Base-by-base conservation (phyloP, 2,888 invertebrate species). In the Orthosia gracilis region DNA sequence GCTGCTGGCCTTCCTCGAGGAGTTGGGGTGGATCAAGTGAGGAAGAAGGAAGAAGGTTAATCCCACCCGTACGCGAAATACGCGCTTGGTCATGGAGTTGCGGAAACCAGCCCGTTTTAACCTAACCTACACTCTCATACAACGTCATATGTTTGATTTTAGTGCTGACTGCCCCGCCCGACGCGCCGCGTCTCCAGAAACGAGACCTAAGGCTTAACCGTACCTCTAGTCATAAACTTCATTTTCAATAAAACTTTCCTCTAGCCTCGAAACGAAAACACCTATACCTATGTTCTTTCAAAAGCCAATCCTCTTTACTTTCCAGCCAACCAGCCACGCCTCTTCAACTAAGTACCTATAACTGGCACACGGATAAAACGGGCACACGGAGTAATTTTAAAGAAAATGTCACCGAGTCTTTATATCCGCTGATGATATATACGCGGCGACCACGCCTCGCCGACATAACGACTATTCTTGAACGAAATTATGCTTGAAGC, bases 401-500 rank as follows among this genome's bases (percentile, higher is more conserved):
- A 68, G 66, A 78, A 80, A 84, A 78, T 75, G 86, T 87, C 85
- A 63, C 77, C 40, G 52, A 17, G 67, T 61, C 67, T 76, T 68
- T 49, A 75, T 62, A 69, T 69, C 69, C 15, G 12, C 50, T 63
- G 76, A 76, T 84, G 79, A 86, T 83, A 64, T 78, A 87, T 83
- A 73, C 69, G 55, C 59, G 49, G 66, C 40, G n/a, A 57, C 58
- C 74, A 80, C 88, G 78, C 86, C 86, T 63, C 55, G 52, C 47
- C 52, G 40, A 59, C 68, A 70, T 87, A 86, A 87, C 82, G 76
- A 87, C 75, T 69, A 67, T 73, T 85, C 62, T 61, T 52, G 68
- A 52, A 62, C 57, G 52, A 74, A 73, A 82, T 85, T 68, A 70
- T 84, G 54, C 69, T 80, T 50, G 31, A 15, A 76, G 82, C 82